Evolutionary conservation across 1,140 invertebrate species (phyloP).

Genomic region (Bombyx mandarina): DNA sequence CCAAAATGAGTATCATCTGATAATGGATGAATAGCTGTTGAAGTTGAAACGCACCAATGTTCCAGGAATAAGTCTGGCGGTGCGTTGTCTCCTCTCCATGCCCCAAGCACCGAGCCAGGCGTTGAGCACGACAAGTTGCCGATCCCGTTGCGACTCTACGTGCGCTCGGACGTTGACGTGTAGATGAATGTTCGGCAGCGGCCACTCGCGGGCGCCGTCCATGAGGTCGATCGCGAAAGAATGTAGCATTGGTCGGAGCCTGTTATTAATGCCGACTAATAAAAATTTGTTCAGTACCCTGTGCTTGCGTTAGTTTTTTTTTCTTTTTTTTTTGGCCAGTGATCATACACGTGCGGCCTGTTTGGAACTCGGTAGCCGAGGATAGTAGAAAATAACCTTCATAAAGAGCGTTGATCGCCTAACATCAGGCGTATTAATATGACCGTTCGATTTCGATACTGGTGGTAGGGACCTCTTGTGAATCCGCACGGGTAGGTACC

Average conservation of each 20-base stretch:
- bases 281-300: not conserved
- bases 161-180: slow-evolving; percentile 45
- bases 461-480: no score
- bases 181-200: slow-evolving; percentile 18
- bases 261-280: slow-evolving; percentile 11
- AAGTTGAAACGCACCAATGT: slow-evolving; percentile 8
- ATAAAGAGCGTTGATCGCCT: no score
- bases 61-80: slow-evolving; percentile 40
- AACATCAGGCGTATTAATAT: no score
- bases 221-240: slow-evolving; percentile 43
- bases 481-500: no score
- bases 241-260: slow-evolving; percentile 44
- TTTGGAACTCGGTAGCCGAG: no score
- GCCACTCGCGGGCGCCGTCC: slow-evolving; percentile 34
- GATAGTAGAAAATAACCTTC: no score
- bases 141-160: slow-evolving; percentile 25
- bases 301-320: not conserved
- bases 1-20: no score
- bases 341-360: no score
- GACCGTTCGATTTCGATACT: no score
- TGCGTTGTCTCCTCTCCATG: slow-evolving; percentile 41
- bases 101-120: slow-evolving; percentile 47
- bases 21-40: no score
- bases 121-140: slow-evolving; percentile 50
- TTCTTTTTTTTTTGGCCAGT: no score